These are phyloP conservation scores for Oncorhynchus masou DNA, from an alignment of 2,113 vertebrate genomes.

Conservation along the genomic window DNA sequence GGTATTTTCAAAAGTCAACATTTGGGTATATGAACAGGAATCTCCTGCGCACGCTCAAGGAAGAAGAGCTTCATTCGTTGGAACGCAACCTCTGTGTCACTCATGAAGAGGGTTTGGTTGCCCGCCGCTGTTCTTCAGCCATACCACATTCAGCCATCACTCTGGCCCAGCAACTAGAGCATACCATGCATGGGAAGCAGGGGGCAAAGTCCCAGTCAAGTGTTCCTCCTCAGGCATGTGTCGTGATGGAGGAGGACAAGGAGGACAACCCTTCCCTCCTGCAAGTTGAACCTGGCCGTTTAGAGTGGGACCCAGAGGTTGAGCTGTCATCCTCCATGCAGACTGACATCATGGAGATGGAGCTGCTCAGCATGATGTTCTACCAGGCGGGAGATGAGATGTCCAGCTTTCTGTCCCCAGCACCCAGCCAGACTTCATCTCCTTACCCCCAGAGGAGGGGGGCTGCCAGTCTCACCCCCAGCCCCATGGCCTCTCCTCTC, in stretches of 20 bases:
- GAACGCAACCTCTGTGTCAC: slow-evolving; percentile 84
- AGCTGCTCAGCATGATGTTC: slow-evolving; percentile 84
- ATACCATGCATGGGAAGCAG: neutral
- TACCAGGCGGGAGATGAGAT: slow-evolving; percentile 82
- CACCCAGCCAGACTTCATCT: slow-evolving; percentile 77
- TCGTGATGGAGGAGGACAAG: neutral
- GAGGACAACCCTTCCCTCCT: neutral
- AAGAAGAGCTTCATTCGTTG: slow-evolving; percentile 79
- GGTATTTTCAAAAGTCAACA: neutral
- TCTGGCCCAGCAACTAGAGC: slow-evolving; percentile 2
- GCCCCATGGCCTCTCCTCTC: slow-evolving; percentile 67
- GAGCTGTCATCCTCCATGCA: slow-evolving; percentile 88
- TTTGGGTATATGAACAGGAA: slow-evolving; percentile 66
- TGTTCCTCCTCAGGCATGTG: slow-evolving; percentile 20
- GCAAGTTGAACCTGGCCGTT: neutral
- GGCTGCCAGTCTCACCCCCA: slow-evolving; percentile 35
- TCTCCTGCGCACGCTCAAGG: slow-evolving; percentile 79
- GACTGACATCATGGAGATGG: slow-evolving; percentile 83
- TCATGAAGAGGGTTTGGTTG: slow-evolving; percentile 76
- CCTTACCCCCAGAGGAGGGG: slow-evolving; percentile 64
- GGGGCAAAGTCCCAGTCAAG: neutral
- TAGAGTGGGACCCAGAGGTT: slow-evolving; percentile 48
- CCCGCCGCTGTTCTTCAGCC: neutral
- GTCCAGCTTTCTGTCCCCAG: slow-evolving; percentile 83
- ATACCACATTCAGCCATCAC: slow-evolving; percentile 50